phyloP scores from a whole-genome alignment of 2,888 invertebrate genomes.

The Ditula angustiorana region DNA sequence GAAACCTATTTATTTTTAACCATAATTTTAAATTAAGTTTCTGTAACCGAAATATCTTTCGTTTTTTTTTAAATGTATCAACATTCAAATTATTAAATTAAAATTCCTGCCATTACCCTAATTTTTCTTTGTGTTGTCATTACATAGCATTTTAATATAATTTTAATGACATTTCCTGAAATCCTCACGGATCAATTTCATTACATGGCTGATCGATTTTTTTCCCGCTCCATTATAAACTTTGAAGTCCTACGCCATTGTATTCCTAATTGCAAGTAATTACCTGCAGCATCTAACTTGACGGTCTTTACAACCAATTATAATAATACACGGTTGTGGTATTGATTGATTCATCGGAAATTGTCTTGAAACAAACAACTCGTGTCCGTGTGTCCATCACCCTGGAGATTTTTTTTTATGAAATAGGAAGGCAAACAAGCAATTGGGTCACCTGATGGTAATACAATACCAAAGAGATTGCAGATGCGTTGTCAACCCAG shows the following conservation, averaged over 20 bases:
- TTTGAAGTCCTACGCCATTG: conserved; percentile 4
- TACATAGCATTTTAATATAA: neutral
- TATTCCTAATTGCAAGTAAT: conserved; percentile 6
- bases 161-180: neutral
- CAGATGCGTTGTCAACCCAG: too few relatives aligned
- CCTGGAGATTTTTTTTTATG: too few relatives aligned
- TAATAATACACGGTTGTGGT: conserved; percentile 27
- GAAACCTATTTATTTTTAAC: too few relatives aligned
- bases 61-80: too few relatives aligned
- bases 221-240: conserved; percentile 11
- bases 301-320: conserved; percentile 28
- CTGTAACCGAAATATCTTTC: too few relatives aligned
- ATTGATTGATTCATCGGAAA: conserved; percentile 34
- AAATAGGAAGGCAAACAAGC: neutral
- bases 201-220: neutral
- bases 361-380: conserved; percentile 3
- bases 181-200: neutral
- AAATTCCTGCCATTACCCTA: too few relatives aligned
- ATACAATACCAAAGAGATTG: too few relatives aligned
- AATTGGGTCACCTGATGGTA: too few relatives aligned
- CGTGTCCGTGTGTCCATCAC: conserved; percentile 6
- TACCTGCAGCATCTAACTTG: neutral
- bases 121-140: neutral
- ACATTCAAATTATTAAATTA: too few relatives aligned
- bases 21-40: too few relatives aligned